Base-by-base conservation (phyloP, 2,888 invertebrate genomes). In the Fragum sueziense region DNA sequence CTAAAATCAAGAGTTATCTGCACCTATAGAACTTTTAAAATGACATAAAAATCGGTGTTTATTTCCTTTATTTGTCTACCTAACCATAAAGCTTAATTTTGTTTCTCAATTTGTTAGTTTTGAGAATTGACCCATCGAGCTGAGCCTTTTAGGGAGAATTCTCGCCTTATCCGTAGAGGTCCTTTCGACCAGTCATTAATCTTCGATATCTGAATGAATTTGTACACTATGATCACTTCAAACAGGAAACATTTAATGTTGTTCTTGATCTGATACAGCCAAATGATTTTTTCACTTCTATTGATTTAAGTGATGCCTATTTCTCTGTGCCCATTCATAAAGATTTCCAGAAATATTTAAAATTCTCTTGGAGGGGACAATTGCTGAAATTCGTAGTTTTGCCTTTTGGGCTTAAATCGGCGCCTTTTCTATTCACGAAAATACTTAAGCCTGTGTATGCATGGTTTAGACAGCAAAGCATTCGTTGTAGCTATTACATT, bases 371-470 rank as follows among this genome's bases (percentile, higher is more conserved):
- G 79, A 70, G 77, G 61, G 68, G 51, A 1, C 52, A 67, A 9
- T 17, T 76, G 33, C 72, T 57, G 62, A 17, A 74, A 25, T 77
- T 74, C 52, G 71, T 73, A 27, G 68, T 70, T 47, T 57, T 79
- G n/a, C 79, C 75, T 0, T 76, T 74, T 72, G 81, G 81, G 4
- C 20, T 81, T n/a, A 70, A 69, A 11, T 70, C 73, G 17, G 74
- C 70, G 0, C 82, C 81, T 9, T 61, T 67, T 25, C 41, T 82
- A 11, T 84, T 81, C 59, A 84, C 79, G 20, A 79, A 80, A 70
- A 52, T 80, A 4, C 71, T 73, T 62, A 78, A 70, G 47, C 70
- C 70, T 22, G 22, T 70, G 11, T 70, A 7, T 57, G 11, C 70
- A 9, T 70, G 52, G 31, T 70, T 70, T 31, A 47, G 70, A 70